Base-by-base conservation (phyloP, 2,113 vertebrate genomes). In the Xenopus laevis region DNA sequence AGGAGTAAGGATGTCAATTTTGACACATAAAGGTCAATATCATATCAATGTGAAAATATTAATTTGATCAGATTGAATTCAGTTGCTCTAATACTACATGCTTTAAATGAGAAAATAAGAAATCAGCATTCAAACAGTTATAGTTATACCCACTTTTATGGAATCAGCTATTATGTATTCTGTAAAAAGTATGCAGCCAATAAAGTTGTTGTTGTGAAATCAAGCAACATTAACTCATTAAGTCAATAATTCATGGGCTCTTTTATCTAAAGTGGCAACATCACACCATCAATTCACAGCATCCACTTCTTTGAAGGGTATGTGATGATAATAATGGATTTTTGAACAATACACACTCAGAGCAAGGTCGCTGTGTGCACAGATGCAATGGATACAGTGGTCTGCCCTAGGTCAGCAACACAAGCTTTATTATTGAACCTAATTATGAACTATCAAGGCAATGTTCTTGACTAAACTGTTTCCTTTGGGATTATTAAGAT, bases 231-330 rank as follows among this genome's bases (percentile, higher is more conserved):
- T 92, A 91, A 91, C 87, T 93, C 91, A 92, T 93, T 92, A 93
- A 90, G 91, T 92, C 92, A 93, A 93, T 93, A 92, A 93, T 93
- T 91, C 91, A 93, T 91, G 90, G 89, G 87, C 89, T 91, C 90
- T 92, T 92, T 92, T 92, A 91, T 93, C 91, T 92, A 89, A 92
- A 93, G 92, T 91, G 91, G 90, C 90, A 91, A 91, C 91, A 90
- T 93, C 90, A 89, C 91, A 91, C 91, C 89, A 92, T 92, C 88
- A 90, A 90, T 93, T 90, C 89, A 87, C 86, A 90, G 86, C 87
- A 89, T 86, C 87, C 90, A 90, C 90, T 92, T 92, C 89, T 90
- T 83, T 80, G 79, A 90, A 93, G 90, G 87, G 90, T 87, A 82
- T 89, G 87, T 86, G 89, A 89, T 92, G 90, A 92, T 91, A 91